phyloP scores from a whole-genome alignment of 2,797 vertebrate species.

The Takifugu ocellatus region DNA sequence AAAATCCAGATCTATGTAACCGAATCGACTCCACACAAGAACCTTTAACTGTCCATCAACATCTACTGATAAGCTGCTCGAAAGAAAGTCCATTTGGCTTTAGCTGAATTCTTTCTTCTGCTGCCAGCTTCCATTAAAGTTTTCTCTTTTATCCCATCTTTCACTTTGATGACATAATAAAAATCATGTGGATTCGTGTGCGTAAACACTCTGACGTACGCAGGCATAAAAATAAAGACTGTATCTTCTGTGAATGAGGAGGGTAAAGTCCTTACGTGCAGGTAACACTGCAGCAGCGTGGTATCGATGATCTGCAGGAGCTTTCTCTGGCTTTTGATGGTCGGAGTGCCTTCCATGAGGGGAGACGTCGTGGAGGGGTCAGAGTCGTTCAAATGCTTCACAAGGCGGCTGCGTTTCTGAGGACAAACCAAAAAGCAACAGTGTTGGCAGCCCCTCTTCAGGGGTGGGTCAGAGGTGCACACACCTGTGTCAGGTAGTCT shows the following conservation, averaged over 20 bases:
- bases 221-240: no score
- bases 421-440: neutral
- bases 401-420: constrained; percentile 95
- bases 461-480: constrained; percentile 1
- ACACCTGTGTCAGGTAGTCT: constrained; percentile 94
- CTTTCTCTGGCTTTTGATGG: constrained; percentile 96
- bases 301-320: constrained; percentile 98
- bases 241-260: no score
- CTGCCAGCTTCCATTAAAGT: constrained; percentile 21
- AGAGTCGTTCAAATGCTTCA: constrained; percentile 94
- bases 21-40: neutral
- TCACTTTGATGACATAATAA: no score
- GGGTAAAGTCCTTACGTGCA: constrained; percentile 78
- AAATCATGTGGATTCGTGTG: no score
- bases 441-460: neutral
- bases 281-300: constrained; percentile 94
- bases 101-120: neutral
- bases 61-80: neutral
- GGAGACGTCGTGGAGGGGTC: constrained; percentile 93
- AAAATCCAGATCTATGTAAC: neutral
- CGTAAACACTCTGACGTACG: no score
- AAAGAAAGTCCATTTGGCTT: neutral
- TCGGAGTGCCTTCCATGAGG: constrained; percentile 95
- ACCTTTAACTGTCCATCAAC: constrained; percentile 3
- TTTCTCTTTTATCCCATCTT: neutral